Percentiles rank a stretch among this genome's conserved stretches.
These are phyloP conservation scores for Cremastobaeus sp. DNA, from an alignment of 2,888 invertebrate species.

Conservation along the genomic window DNA sequence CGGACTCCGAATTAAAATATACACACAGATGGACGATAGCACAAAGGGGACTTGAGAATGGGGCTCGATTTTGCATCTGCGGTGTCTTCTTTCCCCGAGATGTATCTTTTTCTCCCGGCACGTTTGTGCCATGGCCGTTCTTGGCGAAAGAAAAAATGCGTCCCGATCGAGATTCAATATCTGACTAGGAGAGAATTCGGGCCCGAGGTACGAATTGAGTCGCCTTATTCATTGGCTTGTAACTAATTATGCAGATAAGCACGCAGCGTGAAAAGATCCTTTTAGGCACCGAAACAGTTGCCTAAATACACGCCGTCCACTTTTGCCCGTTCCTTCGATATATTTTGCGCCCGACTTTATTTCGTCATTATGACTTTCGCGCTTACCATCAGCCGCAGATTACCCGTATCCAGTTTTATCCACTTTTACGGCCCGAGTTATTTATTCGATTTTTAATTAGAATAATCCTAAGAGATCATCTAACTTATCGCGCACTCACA, in stretches of 20 bases:
- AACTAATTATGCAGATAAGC: slow-evolving; percentile 74
- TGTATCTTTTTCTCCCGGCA: slow-evolving; percentile 53
- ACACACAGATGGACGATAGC: slow-evolving; percentile 64
- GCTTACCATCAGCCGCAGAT: slow-evolving; percentile 28
- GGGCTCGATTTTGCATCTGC: slow-evolving; percentile 50
- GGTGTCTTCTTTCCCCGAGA: slow-evolving; percentile 50
- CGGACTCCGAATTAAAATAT: slow-evolving; percentile 64
- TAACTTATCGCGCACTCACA: slow-evolving; percentile 33
- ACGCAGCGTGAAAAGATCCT: slow-evolving; percentile 65
- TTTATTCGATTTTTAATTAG: slow-evolving; percentile 32
- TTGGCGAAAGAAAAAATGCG: slow-evolving; percentile 57
- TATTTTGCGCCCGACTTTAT: slow-evolving; percentile 13
- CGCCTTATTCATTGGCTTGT: slow-evolving; percentile 66
- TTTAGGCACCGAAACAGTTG: slow-evolving; percentile 65
- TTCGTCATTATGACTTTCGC: slow-evolving; percentile 44
- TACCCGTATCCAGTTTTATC: slow-evolving; percentile 51
- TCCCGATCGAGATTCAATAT: slow-evolving; percentile 62
- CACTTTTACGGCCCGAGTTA: too few relatives aligned
- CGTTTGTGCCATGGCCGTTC: slow-evolving; percentile 36
- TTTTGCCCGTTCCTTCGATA: slow-evolving; percentile 48
- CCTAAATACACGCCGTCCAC: slow-evolving; percentile 60
- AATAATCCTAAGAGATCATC: slow-evolving; percentile 41
- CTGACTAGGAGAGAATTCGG: slow-evolving; percentile 48
- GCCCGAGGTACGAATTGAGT: slow-evolving; percentile 67
- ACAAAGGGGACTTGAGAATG: slow-evolving; percentile 49